Conservation (phyloP, 2,113 vertebrate genomes). For the Megatriorchis doriae region DNA sequence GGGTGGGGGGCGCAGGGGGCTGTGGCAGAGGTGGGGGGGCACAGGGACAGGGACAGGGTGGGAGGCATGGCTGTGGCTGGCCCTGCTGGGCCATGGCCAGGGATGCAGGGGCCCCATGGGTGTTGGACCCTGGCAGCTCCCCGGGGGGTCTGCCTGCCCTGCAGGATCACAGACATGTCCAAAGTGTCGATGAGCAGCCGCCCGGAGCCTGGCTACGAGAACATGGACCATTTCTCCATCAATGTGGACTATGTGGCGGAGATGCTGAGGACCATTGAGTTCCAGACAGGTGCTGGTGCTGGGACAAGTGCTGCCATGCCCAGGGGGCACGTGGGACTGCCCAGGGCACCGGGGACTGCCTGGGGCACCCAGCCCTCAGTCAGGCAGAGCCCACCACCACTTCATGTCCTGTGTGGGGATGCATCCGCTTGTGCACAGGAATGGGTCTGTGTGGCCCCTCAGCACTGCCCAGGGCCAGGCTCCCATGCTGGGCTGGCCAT, state of each 20-base stretch:
- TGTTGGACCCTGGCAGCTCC: neutral
- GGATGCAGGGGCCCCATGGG: rapidly evolving
- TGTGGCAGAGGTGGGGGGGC: neutral
- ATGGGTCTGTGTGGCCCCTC: neutral
- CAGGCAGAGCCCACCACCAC: neutral
- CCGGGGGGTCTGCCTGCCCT: neutral
- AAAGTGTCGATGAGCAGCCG: constrained; percentile 75
- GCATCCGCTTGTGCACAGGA: neutral
- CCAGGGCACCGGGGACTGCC: rapidly evolving
- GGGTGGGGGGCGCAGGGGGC: neutral
- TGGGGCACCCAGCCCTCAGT: rapidly evolving
- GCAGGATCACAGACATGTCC: constrained; percentile 80
- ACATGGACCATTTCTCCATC: constrained; percentile 83
- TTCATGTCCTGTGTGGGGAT: rapidly evolving
- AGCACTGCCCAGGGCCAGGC: neutral
- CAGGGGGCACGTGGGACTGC: rapidly evolving
- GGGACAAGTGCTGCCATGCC: rapidly evolving
- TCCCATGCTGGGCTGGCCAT: neutral
- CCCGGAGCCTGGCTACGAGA: constrained; percentile 80
- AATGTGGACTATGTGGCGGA: constrained; percentile 76
- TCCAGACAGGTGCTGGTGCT: constrained; percentile 70
- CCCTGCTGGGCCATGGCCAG: neutral
- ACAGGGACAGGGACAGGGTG: too few relatives aligned
- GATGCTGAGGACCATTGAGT: constrained; percentile 83
- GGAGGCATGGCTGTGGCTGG: neutral